These are phyloP conservation scores for Nothoprocta pentlandii DNA, from an alignment of 2,113 vertebrate species.

Conservation along the genomic window DNA sequence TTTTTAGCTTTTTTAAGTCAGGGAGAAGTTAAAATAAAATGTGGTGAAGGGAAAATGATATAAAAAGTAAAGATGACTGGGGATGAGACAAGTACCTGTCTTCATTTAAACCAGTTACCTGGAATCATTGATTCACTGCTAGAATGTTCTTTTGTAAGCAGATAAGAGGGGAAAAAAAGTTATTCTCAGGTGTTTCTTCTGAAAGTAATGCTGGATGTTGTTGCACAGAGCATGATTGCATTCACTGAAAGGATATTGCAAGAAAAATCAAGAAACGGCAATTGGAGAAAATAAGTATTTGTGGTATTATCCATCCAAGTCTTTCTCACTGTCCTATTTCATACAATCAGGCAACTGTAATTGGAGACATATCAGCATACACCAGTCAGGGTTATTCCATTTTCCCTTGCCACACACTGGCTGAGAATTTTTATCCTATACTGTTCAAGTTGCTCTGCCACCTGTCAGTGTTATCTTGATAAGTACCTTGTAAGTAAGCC, in stretches of 20 bases:
- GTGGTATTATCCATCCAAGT: not conserved
- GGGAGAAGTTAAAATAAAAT: slow-evolving; percentile 3
- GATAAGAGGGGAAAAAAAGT: not conserved
- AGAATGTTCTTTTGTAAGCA: not conserved
- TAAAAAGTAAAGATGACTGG: slow-evolving; percentile 12
- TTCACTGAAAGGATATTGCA: not conserved
- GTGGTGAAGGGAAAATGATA: not conserved
- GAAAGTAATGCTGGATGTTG: not conserved
- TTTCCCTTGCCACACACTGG: slow-evolving; percentile 17
- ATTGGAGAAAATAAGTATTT: not conserved
- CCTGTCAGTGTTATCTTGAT: slow-evolving; percentile 35
- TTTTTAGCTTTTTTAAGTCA: slow-evolving; percentile 18
- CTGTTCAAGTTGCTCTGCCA: slow-evolving; percentile 18
- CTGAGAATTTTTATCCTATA: not conserved
- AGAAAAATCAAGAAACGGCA: not conserved
- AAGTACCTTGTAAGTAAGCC: not conserved
- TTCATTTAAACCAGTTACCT: not conserved
- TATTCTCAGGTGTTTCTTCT: not conserved
- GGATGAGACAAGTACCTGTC: not conserved
- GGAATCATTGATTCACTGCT: not conserved
- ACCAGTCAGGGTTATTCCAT: not conserved
- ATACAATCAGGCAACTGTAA: not conserved
- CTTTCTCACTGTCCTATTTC: not conserved
- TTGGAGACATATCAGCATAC: not conserved
- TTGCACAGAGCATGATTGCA: not conserved